Evolutionary conservation across 2,888 invertebrate species (phyloP), one percentile per base, ranked within the genome.

Genomic region (Megalurothrips usitatus): DNA sequence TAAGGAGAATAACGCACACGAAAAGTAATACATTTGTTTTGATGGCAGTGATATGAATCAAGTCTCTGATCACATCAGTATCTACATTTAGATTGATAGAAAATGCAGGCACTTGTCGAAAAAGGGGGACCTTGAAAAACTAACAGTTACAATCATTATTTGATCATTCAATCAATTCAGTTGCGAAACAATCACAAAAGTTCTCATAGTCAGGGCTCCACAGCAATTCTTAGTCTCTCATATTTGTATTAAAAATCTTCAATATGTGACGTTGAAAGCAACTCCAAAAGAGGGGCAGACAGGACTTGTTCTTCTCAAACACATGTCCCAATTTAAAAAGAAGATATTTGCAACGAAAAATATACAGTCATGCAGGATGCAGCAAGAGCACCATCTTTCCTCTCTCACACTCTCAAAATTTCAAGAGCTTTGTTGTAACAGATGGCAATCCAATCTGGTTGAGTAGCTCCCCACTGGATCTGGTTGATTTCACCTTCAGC

Each of bases 361-460:
- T 23, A 75, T 26, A 26, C 6, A 75, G 23, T 11, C 11, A 23
- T 19, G 9, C 9, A 8, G 23, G 23, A 52, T 14, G 6, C 19
- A 58, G 1, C 6, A 58, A 17, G 19, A 14, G 19, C 17, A 58
- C 58, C 17, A 58, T 14, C 58, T 19, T 19, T 9, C 14, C 12
- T 26, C 19, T 81, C 79, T 92, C 93, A 98, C 84, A 99, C 99
- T 87, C 99, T 91, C 84, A 99, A 90, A 85, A 99, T 99, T 90
- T 99, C 99, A 80, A 99, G 92, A 85, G 95, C 96, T 87, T 97
- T 94, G 89, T 98, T 98, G 89, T 99, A 99, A 89, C 98, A 99
- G 87, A 99, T 99, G 81, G 98, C 97, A 86, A 99, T 99, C 99
- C 99, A 99, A 89, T 99, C 99, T 17, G 98, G 99, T 87, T 99